Conservation (phyloP, 2,888 invertebrate species). For the Schizaphis graminum region DNA sequence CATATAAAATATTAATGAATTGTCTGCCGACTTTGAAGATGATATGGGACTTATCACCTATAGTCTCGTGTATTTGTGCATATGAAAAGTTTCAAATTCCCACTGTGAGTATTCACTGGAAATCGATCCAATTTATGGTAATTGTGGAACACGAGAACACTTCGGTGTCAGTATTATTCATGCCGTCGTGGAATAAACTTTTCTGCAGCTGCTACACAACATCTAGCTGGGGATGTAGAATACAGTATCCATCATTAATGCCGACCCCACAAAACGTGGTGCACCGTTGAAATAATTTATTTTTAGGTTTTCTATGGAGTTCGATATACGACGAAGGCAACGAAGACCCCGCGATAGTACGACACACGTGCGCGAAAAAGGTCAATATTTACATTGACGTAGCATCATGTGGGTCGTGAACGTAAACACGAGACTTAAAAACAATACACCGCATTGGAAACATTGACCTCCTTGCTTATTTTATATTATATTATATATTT, state of each 20-base stretch:
- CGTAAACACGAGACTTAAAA: constrained; percentile 35
- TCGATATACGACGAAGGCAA: background rate
- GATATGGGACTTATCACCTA: background rate
- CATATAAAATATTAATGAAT: background rate
- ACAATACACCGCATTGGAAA: constrained; percentile 30
- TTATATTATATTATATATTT: constrained; percentile 10
- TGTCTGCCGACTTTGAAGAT: background rate
- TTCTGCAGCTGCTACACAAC: background rate
- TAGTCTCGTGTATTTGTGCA: background rate
- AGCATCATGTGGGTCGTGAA: constrained; percentile 52
- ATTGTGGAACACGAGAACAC: background rate
- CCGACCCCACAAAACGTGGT: background rate
- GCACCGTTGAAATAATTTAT: background rate
- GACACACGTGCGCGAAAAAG: constrained; percentile 68
- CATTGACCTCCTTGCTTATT: constrained; percentile 69
- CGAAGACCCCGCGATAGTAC: background rate
- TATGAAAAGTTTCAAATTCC: background rate
- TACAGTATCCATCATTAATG: background rate
- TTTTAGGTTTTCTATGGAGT: background rate
- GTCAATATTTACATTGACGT: constrained; percentile 62
- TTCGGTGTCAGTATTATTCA: background rate
- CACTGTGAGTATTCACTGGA: background rate
- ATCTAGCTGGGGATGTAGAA: background rate
- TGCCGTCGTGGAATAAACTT: background rate
- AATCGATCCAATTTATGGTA: background rate